A percentile compares a stretch with the other conserved stretches of the same genome.
Evolutionary conservation across 2,113 vertebrate species (phyloP).

Genomic region (Myotis yumanensis): DNA sequence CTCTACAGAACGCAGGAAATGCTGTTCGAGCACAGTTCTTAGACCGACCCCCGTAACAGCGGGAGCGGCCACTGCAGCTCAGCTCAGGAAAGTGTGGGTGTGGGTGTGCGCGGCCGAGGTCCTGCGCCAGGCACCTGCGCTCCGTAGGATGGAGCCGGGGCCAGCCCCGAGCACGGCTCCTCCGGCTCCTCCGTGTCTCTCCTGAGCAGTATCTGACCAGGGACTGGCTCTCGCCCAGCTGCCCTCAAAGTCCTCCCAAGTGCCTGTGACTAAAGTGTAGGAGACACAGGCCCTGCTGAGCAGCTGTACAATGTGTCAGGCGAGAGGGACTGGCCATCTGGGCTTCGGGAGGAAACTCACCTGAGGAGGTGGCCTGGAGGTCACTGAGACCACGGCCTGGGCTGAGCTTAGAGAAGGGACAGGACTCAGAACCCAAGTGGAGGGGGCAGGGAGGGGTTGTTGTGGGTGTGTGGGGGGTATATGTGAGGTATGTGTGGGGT

Average conservation of each 20-base stretch:
- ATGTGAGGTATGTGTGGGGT: background rate
- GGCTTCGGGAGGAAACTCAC: background rate
- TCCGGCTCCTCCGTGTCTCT: background rate
- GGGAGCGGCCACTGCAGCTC: background rate
- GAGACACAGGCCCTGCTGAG: background rate
- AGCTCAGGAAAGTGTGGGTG: background rate
- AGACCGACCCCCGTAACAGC: conserved; percentile 40
- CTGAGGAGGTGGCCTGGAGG: background rate
- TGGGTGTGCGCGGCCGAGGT: background rate
- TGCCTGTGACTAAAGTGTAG: background rate
- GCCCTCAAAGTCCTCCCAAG: background rate
- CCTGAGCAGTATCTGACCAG: background rate
- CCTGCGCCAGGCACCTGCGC: background rate
- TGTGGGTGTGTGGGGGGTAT: background rate
- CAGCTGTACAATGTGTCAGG: background rate
- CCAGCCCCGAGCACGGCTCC: accelerated
- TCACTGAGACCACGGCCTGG: background rate
- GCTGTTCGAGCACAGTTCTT: conserved; percentile 22
- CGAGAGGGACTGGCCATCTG: background rate
- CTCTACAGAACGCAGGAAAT: background rate
- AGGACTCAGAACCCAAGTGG: background rate
- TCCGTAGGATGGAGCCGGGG: background rate
- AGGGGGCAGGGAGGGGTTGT: background rate
- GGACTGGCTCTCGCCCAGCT: background rate
- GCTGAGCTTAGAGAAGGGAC: background rate